Evolutionary conservation across 2,888 invertebrate genomes (phyloP), one percentile per base, ranked within the genome.

Genomic region (Chesias legatella): DNA sequence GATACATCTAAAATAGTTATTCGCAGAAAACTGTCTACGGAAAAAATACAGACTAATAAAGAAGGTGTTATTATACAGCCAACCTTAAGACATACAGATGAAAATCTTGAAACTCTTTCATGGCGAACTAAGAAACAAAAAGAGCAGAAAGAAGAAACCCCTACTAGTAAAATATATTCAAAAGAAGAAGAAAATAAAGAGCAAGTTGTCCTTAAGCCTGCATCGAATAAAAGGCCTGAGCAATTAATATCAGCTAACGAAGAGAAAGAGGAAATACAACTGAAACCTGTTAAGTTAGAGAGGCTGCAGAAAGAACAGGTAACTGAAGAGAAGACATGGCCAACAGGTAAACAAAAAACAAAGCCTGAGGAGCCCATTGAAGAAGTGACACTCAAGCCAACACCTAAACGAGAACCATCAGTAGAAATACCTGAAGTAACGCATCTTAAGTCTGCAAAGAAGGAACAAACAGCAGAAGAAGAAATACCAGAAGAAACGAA

Each of bases 371-470:
- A 22, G n/a, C 22, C 22, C 6, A 39, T 35, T 33, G 39, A 39
- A 21, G 44, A 44, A 10, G 17, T 13, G n/a, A 9, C 10, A 5
- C 6, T 43, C 0, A 43, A 37, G 7, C 25, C 36, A 9, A 9
- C 10, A 5, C 5, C 33, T 9, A 43, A 43, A 33, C 24, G 25
- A 27, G 10, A 36, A 64, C 0, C 45, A 20, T 34, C 45, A 24
- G 56, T 60, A 67, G 80, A 64, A 37, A 55, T 48, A 51, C 67
- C 83, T 7, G 84, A 88, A 49, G 78, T 88, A 44, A 69, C 82
- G 1, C 71, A 78, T 45, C 66, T 75, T 0, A 42, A 47, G 30
- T 46, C 42, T 1, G n/a, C 23, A 0, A 32, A 33, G 25, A 46
- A 29, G 10, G 36, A 42, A 10, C 45, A 26, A 22, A 6, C 7